A percentile compares a stretch with the other conserved stretches of the same genome.
Evolutionary conservation across 2,113 vertebrate species (phyloP).

Genomic region (Excalfactoria chinensis): DNA sequence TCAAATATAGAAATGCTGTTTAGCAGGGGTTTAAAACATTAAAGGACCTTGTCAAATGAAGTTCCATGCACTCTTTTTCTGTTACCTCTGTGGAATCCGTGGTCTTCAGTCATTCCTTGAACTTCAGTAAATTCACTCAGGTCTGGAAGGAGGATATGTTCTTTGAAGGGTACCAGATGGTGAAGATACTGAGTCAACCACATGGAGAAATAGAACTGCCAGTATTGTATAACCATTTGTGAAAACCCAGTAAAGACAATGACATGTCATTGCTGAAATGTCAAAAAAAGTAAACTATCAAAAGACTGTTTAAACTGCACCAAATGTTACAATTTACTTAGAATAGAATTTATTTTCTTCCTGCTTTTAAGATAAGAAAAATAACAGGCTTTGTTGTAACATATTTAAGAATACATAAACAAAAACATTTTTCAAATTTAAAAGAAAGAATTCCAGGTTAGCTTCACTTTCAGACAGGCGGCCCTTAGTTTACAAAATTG

Average conservation of each 20-base stretch:
- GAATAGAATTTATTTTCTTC: neutral
- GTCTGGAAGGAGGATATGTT: neutral
- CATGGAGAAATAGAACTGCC: neutral
- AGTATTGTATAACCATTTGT: neutral
- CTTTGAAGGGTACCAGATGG: neutral
- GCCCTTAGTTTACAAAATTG: neutral
- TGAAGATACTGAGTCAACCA: neutral
- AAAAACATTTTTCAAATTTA: conserved; percentile 9
- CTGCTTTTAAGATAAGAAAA: neutral
- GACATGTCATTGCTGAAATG: neutral
- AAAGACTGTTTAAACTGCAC: neutral
- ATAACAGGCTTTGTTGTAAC: neutral
- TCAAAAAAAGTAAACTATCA: neutral
- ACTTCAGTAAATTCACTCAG: neutral
- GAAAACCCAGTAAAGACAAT: neutral
- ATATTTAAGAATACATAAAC: neutral
- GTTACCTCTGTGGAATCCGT: neutral
- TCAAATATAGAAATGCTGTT: neutral
- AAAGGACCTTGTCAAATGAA: neutral
- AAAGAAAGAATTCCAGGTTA: neutral
- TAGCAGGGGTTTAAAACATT: neutral
- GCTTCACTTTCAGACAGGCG: neutral
- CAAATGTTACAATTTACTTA: neutral
- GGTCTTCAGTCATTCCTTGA: neutral
- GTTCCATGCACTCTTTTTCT: neutral